phyloP scores from a whole-genome alignment of 2,888 invertebrate genomes.

The Luffia ferchaultella region DNA sequence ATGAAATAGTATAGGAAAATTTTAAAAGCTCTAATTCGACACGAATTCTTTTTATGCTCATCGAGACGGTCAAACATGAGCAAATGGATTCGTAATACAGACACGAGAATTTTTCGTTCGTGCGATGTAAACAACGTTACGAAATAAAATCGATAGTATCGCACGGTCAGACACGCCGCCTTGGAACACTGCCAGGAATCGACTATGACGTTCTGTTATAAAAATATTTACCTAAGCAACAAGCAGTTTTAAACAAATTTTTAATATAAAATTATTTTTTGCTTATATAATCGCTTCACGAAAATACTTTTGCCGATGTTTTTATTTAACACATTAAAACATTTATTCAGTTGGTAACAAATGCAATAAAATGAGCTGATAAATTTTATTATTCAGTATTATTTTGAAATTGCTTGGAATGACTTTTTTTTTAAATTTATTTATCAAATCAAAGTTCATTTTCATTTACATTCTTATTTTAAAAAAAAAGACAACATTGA shows the following conservation, averaged over 20 bases:
- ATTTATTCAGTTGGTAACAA: no score
- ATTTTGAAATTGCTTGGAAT: no score
- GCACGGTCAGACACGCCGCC: conserved; percentile 25
- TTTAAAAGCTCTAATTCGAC: no score
- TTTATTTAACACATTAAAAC: no score
- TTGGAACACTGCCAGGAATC: conserved; percentile 42
- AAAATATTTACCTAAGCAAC: conserved; percentile 16
- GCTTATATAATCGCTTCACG: neutral
- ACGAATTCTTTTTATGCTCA: neutral
- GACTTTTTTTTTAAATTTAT: no score
- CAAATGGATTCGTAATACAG: neutral
- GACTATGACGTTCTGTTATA: conserved; percentile 35
- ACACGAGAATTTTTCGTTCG: neutral
- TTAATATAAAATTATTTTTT: neutral
- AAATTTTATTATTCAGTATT: no score
- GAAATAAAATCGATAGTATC: conserved; percentile 47
- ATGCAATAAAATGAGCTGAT: no score
- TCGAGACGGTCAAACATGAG: neutral
- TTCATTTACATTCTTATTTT: no score
- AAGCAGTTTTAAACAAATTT: conserved; percentile 8
- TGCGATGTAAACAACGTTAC: conserved; percentile 41
- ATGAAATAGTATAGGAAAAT: no score
- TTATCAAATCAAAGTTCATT: no score
- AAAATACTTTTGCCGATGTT: neutral
- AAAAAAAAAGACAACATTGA: no score